Conservation (phyloP, 1,140 invertebrate species). For the Teleopsis dalmanni region DNA sequence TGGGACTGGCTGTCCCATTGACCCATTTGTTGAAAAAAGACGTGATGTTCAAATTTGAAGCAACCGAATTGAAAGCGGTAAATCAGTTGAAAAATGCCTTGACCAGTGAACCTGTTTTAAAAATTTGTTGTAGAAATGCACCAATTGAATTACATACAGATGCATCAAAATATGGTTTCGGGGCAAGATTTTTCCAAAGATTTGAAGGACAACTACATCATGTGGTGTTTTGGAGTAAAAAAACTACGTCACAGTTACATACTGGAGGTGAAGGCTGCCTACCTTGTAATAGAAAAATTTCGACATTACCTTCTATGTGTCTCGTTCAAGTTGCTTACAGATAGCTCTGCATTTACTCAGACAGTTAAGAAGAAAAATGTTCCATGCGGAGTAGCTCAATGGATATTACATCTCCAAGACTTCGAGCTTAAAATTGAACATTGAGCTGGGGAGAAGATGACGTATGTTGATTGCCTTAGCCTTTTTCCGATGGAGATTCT, state of each 20-base stretch:
- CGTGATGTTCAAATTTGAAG: conserved; percentile 2
- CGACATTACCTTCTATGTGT: conserved; percentile 11
- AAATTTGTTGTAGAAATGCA: conserved; percentile 9
- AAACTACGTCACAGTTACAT: conserved; percentile 23
- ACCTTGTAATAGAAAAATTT: conserved; percentile 20
- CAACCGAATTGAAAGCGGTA: conserved; percentile 1
- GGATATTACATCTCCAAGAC: conserved; percentile 35
- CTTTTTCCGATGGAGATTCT: conserved; percentile 21
- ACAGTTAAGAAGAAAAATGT: conserved; percentile 28
- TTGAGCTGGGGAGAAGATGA: conserved; percentile 24
- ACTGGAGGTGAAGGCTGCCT: conserved; percentile 21
- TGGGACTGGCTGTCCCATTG: conserved; percentile 17
- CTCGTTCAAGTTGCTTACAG: conserved; percentile 10
- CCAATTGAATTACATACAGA: conserved; percentile 20
- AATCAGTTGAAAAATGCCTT: conserved; percentile 12
- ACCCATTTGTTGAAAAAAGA: conserved; percentile 11
- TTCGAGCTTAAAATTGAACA: conserved; percentile 38
- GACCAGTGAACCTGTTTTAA: conserved; percentile 12
- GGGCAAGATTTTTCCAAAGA: conserved; percentile 17
- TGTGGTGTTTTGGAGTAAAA: conserved; percentile 5
- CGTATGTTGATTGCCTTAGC: conserved; percentile 26
- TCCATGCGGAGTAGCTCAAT: conserved; percentile 14
- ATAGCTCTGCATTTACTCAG: conserved; percentile 30
- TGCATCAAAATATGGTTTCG: conserved; percentile 17
- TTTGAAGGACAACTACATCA: conserved; percentile 3